Base-by-base conservation (phyloP, 2,888 invertebrate species). In the Taphrorychus bicolor region DNA sequence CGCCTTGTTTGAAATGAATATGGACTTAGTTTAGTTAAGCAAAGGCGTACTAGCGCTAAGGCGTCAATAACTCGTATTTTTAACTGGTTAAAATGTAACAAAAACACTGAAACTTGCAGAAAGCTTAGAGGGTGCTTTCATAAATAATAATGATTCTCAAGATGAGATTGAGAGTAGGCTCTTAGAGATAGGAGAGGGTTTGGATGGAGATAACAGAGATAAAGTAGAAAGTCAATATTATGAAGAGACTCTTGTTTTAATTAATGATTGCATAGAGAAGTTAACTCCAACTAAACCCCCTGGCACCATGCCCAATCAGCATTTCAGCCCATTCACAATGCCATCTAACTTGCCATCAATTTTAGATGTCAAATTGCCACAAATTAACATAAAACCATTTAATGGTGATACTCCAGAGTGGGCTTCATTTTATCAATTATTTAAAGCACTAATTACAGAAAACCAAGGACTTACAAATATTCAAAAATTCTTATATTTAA, bases 401-500 rank as follows among this genome's bases (percentile, higher is more conserved):
- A 56, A 14, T 9, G 56, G 56, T 11, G 19, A 40, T 14, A 14
- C 19, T 2, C 7, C 41, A 40, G 58, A 58, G 7, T 58, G 48
- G 42, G 16, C 14, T 4, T 16, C 58, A 2, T 58, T 58, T 48
- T 14, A 16, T 17, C 48, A 58, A 48, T 14, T 58, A 11, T 59
- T 59, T 49, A 14, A 14, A 7, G 21, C 59, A 2, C 24, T 59
- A 1, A 59, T 59, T 16, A 19, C 17, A 16, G 2, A 23, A 11
- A 32, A 59, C 18, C n/a, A 2, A 16, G 17, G 11, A 9, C 17
- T 59, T 1, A 11, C 32, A 2, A 32, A 59, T 7, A 24, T 59
- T 24, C 48, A 59, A 17, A 59, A 49, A 59, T 49, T 48, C 49
- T 49, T 59, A 2, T 59, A 59, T 18, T 22, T 59, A 17, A 59